Percentiles rank a stretch among this genome's conserved stretches.
Conservation (phyloP, 2,888 invertebrate species). For the Gortyna flavago region DNA sequence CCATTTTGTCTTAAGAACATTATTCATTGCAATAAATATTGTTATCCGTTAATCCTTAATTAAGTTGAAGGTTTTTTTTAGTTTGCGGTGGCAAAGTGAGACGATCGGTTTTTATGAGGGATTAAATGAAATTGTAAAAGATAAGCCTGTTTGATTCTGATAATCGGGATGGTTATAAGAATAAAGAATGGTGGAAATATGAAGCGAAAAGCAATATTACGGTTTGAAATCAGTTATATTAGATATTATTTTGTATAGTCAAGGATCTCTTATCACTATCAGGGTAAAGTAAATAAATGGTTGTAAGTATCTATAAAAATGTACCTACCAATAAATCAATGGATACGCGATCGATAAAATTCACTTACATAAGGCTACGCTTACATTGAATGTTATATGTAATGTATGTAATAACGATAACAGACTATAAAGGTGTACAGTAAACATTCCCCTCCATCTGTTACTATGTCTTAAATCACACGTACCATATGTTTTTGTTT, state of each 20-base stretch:
- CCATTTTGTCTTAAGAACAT: slow-evolving; percentile 62
- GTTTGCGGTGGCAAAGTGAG: background rate
- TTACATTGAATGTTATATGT: slow-evolving; percentile 22
- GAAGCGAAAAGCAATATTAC: background rate
- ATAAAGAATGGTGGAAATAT: background rate
- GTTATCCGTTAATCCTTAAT: slow-evolving; percentile 46
- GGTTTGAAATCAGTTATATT: background rate
- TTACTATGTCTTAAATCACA: slow-evolving; percentile 72
- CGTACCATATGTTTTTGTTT: slow-evolving; percentile 81
- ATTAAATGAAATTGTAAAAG: background rate
- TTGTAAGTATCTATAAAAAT: slow-evolving; percentile 1
- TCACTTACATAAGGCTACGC: background rate
- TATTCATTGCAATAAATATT: slow-evolving; percentile 62
- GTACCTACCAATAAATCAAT: background rate
- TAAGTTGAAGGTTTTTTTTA: slow-evolving; percentile 16
- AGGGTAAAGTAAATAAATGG: background rate
- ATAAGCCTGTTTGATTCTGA: background rate
- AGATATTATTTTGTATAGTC: background rate
- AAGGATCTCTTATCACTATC: background rate
- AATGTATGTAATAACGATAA: slow-evolving; percentile 37
- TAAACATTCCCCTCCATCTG: slow-evolving; percentile 47
- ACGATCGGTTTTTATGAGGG: background rate
- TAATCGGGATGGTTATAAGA: background rate
- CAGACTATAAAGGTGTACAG: slow-evolving; percentile 47
- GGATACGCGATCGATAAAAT: background rate